Conservation (phyloP, 2,888 invertebrate genomes). For the Pheosia gnoma region DNA sequence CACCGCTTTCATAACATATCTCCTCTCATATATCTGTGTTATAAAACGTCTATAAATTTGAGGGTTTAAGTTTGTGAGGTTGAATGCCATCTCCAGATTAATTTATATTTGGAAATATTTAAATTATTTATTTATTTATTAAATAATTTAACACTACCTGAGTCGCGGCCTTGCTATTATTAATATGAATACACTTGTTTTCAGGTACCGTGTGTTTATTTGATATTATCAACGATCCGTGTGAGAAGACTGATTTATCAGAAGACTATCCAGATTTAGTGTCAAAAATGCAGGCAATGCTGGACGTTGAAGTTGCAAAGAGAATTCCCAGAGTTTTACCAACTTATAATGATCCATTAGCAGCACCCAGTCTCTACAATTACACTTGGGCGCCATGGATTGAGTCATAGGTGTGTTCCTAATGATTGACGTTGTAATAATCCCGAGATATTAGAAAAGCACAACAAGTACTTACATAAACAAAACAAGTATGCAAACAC, state of each 20-base stretch:
- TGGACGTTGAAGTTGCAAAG: slow-evolving; percentile 52
- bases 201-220: slow-evolving; percentile 61
- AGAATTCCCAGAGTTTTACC: slow-evolving; percentile 54
- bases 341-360: slow-evolving; percentile 54
- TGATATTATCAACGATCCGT: slow-evolving; percentile 68
- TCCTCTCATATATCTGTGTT: no score
- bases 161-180: not conserved
- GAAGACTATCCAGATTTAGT: slow-evolving; percentile 50
- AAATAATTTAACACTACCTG: no score
- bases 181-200: slow-evolving; percentile 26
- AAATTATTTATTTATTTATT: no score
- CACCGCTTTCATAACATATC: no score
- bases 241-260: slow-evolving; percentile 63
- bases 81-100: no score
- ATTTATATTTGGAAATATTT: no score
- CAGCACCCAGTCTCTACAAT: slow-evolving; percentile 59
- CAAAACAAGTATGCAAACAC: no score
- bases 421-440: no score
- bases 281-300: slow-evolving; percentile 36
- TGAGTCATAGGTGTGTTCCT: slow-evolving; percentile 7
- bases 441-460: no score
- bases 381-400: slow-evolving; percentile 66
- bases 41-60: no score
- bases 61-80: no score
- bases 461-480: no score